Percentiles rank a stretch among this genome's conserved stretches.
Evolutionary conservation across 1,140 invertebrate species (phyloP).

Genomic region (Lutraria rhynchaena): DNA sequence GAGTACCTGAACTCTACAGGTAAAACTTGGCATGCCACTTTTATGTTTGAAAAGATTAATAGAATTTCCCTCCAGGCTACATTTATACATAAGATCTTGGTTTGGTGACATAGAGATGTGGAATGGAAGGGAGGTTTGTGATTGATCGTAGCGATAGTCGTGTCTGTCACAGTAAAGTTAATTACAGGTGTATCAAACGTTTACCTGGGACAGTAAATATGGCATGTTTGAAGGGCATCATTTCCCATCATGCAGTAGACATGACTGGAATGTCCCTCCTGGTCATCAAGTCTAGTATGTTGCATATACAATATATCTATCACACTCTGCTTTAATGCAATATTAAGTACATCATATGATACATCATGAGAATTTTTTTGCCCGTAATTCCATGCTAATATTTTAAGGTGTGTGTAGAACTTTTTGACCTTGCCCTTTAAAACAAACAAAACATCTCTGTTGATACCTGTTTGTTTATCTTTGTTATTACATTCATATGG

Average conservation of each 20-base stretch:
- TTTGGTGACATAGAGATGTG: constrained; percentile 45
- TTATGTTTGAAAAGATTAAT: constrained; percentile 61
- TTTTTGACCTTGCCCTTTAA: no score
- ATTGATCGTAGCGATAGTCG: constrained; percentile 48
- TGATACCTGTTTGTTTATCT: no score
- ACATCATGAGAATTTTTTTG: no score
- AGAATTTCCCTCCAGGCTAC: constrained; percentile 54
- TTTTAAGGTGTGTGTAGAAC: no score
- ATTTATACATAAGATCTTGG: constrained; percentile 46
- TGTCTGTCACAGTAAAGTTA: constrained; percentile 45
- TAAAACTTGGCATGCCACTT: constrained; percentile 56
- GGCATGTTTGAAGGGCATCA: constrained; percentile 20
- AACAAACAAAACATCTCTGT: no score
- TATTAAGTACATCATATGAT: no score
- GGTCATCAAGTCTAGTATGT: no score
- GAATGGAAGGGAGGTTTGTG: constrained; percentile 47
- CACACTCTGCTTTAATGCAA: no score
- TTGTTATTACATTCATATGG: no score
- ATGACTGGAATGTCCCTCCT: constrained; percentile 37
- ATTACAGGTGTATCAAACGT: constrained; percentile 57
- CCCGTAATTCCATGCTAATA: no score
- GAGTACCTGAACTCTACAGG: constrained; percentile 42
- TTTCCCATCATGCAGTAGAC: constrained; percentile 2
- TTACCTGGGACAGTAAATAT: constrained; percentile 33
- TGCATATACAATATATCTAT: no score